Base-by-base conservation (phyloP, 2,888 invertebrate genomes). In the Phaedon cochleariae region DNA sequence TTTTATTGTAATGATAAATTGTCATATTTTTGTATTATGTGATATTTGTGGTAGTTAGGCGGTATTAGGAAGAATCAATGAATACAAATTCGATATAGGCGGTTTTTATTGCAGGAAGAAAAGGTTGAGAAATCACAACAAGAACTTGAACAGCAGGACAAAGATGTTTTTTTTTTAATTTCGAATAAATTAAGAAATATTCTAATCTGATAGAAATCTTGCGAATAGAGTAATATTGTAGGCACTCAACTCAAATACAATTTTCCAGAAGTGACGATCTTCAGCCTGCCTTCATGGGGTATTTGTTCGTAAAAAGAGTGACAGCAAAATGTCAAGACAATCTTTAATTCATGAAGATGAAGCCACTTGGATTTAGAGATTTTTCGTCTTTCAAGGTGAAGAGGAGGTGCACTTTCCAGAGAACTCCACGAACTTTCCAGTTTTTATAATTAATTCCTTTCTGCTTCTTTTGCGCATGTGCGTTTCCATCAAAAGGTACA, bases 391-490 rank as follows among this genome's bases (percentile, higher is more conserved):
- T 34, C 31, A 34, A 7, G 6, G 10, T 34, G 31, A 7, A 34
- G 31, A 34, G 31, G 31, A 7, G 31, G 9, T 34, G 31, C 31
- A 7, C 9, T 34, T 9, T 34, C 31, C 4, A 34, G 31, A 34
- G 31, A 34, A 9, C 10, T 48, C 29, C 48, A 59, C 20, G 26
- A 29, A 59, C 48, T n/a, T 48, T 59, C 48, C 59, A 59, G 31
- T 59, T 48, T 17, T 17, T 0, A 12, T 22, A 12, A 59, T 59
- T 59, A 46, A 22, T 22, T 22, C 4, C n/a, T 48, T 48, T 59
- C 15, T 10, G 59, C 17, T 59, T 59, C 31, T 59, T 59, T 48
- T 59, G 59, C 48, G 48, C 31, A 59, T 59, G 48, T 29, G 46
- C 31, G 48, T 59, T 59, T 48, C 48, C 22, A 59, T 46, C 48